Percentiles rank a stretch among this genome's conserved stretches.
phyloP scores from a whole-genome alignment of 2,113 vertebrate genomes.

The Scytalopus superciliaris region DNA sequence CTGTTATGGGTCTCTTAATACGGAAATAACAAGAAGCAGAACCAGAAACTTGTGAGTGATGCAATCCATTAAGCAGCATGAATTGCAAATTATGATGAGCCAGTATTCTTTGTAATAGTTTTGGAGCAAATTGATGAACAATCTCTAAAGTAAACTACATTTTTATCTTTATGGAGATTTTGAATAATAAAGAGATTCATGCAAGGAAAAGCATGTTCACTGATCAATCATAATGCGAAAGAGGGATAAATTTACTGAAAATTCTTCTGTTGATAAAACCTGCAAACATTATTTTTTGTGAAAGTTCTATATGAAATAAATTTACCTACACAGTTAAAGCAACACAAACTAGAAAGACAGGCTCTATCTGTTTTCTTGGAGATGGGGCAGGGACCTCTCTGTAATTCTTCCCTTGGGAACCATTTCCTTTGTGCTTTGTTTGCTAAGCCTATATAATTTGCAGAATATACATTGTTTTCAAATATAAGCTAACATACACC shows the following conservation, averaged over 20 bases:
- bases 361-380: not conserved
- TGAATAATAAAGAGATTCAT: not conserved
- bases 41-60: not conserved
- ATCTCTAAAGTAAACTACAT: not conserved
- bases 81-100: not conserved
- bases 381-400: rapidly evolving
- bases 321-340: not conserved
- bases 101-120: not conserved
- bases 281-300: not conserved
- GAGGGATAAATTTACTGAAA: not conserved
- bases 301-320: not conserved
- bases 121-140: not conserved
- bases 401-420: not conserved
- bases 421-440: not conserved
- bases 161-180: not conserved
- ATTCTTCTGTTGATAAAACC: not conserved
- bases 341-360: not conserved
- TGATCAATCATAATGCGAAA: not conserved
- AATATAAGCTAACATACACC: not conserved
- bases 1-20: not conserved
- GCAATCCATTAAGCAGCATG: slow-evolving; percentile 5
- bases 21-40: not conserved
- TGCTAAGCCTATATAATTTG: rapidly evolving
- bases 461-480: not conserved
- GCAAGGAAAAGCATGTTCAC: not conserved